These are phyloP conservation scores for Hirudinaria manillensis DNA, from an alignment of 2,888 invertebrate species.

Conservation along the genomic window DNA sequence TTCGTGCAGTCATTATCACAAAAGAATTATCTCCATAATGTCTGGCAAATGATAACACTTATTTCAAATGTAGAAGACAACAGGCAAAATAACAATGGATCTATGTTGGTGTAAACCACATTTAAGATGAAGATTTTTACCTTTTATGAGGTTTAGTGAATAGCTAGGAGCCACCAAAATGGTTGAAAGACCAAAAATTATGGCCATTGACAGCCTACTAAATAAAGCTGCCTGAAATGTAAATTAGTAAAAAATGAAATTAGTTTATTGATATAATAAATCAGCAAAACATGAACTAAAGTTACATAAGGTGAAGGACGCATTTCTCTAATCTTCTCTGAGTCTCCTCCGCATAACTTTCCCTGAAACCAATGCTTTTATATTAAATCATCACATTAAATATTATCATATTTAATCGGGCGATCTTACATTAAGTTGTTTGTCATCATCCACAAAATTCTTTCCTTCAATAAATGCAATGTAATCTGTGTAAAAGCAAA, in stretches of 20 bases:
- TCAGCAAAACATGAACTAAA: neutral
- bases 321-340: conserved; percentile 8
- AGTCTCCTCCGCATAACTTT: neutral
- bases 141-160: conserved; percentile 29
- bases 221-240: conserved; percentile 20
- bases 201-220: conserved; percentile 23
- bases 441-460: conserved; percentile 41
- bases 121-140: neutral
- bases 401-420: no score
- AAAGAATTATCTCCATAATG: neutral
- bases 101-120: neutral
- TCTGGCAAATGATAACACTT: neutral
- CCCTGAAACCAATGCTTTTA: no score
- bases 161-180: conserved; percentile 24
- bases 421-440: neutral
- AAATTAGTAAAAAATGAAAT: neutral
- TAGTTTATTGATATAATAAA: neutral
- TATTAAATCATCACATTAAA: no score
- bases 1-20: neutral
- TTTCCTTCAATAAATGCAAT: conserved; percentile 79
- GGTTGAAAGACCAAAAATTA: conserved; percentile 30
- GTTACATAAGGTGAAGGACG: conserved; percentile 8
- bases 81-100: neutral
- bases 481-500: conserved; percentile 88
- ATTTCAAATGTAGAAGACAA: neutral